Percentiles rank a stretch among this genome's conserved stretches.
These are phyloP conservation scores for Arrhamphus sclerolepis DNA, from an alignment of 2,797 vertebrate species.

Conservation along the genomic window DNA sequence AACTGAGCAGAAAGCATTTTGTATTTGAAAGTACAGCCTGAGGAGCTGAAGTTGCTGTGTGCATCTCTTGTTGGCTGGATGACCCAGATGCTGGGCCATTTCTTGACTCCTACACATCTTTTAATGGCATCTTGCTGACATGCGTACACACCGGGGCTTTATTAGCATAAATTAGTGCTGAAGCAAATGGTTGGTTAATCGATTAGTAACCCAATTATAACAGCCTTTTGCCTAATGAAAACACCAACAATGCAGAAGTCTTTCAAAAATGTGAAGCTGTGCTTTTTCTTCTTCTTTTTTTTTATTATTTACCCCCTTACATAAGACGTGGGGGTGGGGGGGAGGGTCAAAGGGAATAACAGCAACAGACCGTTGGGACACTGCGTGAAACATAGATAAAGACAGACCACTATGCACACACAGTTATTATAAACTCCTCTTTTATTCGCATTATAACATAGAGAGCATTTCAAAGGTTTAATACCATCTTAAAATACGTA, in stretches of 20 bases:
- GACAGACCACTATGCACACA: no score
- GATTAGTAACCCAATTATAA: constrained; percentile 10
- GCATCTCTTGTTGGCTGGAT: constrained; percentile 28
- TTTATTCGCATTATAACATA: no score
- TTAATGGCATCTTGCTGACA: constrained; percentile 22
- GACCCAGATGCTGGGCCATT: constrained; percentile 44
- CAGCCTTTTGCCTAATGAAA: neutral
- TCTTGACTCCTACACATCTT: constrained; percentile 23
- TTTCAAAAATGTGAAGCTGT: neutral
- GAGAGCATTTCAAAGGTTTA: no score
- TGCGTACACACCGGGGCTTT: constrained; percentile 1
- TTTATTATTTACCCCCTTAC: no score
- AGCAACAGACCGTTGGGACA: no score
- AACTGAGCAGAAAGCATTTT: constrained; percentile 44
- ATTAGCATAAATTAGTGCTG: neutral
- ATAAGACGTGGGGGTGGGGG: no score
- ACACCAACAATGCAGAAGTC: neutral
- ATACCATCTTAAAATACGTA: no score
- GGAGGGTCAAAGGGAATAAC: no score
- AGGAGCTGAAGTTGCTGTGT: constrained; percentile 38
- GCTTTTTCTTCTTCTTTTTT: neutral
- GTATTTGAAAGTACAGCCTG: constrained; percentile 39
- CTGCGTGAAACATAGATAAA: no score
- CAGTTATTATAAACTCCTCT: no score
- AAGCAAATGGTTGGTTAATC: constrained; percentile 13